Conservation (phyloP, 2,113 vertebrate genomes). For the Eurypyga helias region DNA sequence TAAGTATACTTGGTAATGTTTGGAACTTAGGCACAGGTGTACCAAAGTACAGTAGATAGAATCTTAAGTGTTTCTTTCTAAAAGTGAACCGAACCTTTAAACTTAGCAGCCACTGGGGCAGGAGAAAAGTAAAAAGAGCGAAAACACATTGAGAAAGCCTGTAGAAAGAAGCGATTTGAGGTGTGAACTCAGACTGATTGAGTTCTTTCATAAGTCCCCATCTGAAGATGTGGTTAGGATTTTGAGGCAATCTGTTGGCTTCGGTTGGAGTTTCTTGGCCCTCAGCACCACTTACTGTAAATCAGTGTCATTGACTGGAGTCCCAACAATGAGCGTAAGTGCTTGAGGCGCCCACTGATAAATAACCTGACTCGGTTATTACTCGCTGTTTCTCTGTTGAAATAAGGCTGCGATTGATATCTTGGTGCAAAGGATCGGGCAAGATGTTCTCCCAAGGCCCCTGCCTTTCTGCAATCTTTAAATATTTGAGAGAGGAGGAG, state of each 20-base stretch:
- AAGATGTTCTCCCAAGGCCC: slow-evolving; percentile 4
- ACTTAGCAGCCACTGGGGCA: neutral
- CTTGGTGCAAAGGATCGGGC: neutral
- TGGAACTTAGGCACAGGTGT: neutral
- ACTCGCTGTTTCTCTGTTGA: neutral
- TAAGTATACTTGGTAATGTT: neutral
- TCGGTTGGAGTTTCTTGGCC: neutral
- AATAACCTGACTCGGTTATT: neutral
- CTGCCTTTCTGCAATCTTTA: neutral
- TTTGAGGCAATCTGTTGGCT: neutral
- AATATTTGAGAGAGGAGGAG: slow-evolving; percentile 27
- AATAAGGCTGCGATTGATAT: neutral
- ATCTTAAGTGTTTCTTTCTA: neutral
- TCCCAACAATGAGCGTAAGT: neutral
- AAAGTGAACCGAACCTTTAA: neutral
- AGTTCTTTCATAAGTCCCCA: neutral
- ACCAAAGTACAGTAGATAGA: neutral
- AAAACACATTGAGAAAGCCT: neutral
- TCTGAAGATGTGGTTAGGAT: neutral
- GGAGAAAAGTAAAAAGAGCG: neutral
- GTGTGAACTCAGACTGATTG: neutral
- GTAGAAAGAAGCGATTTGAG: neutral
- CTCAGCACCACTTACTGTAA: neutral
- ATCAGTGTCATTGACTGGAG: neutral
- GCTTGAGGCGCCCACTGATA: neutral